These are phyloP conservation scores for Ptychoptera contaminata DNA, from an alignment of 2,888 invertebrate genomes.

Conservation along the genomic window DNA sequence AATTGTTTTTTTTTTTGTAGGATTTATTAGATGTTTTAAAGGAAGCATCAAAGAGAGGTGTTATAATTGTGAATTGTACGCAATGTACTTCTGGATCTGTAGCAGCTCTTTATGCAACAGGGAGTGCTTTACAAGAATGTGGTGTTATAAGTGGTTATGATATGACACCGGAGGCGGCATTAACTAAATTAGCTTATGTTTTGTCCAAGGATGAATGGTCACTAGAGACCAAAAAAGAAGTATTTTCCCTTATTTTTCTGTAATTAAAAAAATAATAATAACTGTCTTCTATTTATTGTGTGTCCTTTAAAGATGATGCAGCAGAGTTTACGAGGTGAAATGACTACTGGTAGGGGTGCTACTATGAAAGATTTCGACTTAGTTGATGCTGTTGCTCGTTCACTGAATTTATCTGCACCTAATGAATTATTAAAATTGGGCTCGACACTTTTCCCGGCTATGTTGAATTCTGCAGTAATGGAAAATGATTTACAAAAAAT, in stretches of 20 bases:
- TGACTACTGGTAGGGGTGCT: conserved; percentile 35
- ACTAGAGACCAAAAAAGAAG: conserved; percentile 45
- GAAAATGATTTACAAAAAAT: conserved; percentile 37
- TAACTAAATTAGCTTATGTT: conserved; percentile 81
- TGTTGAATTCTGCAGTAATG: conserved; percentile 47
- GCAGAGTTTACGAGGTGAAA: conserved; percentile 63
- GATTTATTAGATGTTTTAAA: conserved; percentile 61
- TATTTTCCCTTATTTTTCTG: conserved; percentile 18
- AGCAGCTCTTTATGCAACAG: conserved; percentile 66
- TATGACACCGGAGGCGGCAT: conserved; percentile 78
- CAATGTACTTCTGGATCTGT: conserved; percentile 81
- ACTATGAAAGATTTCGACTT: conserved; percentile 34
- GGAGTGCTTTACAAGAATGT: conserved; percentile 37
- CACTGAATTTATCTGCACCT: conserved; percentile 37
- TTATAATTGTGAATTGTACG: conserved; percentile 81
- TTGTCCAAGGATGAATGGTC: conserved; percentile 59
- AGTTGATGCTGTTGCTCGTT: conserved; percentile 41
- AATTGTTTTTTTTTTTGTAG: conserved; percentile 9
- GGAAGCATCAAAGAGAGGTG: conserved; percentile 55
- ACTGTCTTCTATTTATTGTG: background rate
- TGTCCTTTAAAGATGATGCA: conserved; percentile 48
- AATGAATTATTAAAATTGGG: conserved; percentile 38
- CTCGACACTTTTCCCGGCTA: conserved; percentile 49
- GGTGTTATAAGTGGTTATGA: conserved; percentile 27
- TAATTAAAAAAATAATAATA: background rate